Evolutionary conservation across 2,113 vertebrate genomes (phyloP), one percentile per base, ranked within the genome.

Genomic region (Astatoreochromis straeleni): DNA sequence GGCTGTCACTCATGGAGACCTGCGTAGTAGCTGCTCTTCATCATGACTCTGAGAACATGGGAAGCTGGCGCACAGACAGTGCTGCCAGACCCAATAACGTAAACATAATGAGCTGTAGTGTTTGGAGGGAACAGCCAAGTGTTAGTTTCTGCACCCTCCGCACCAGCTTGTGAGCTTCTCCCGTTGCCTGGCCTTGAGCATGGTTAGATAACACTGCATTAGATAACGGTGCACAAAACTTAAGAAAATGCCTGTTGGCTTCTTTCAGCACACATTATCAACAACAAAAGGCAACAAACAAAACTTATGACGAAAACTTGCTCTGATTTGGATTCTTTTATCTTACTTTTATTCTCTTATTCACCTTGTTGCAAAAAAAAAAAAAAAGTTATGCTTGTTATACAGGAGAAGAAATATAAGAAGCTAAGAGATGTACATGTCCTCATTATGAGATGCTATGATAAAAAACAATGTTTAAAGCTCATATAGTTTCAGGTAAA

Each of bases 201-300:
- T 5, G 86, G 82, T 95, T 92, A 91, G 90, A 90, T 94, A 94
- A 94, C 88, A 78, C 85, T 12, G 80, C 84, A 19, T 93, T 91
- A 94, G 92, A 94, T 91, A 94, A 91, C 89, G 11, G 53, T 16
- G 86, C 24, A 12, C 45, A 7, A 57, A 68, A 90, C 87, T 87
- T 57, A 65, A 85, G 79, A 85, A 94, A 85, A 88, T 29, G 91
- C 87, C 93, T 80, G 87, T 79, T 53, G 90, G 88, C 85, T 57
- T 85, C 83, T 87, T 87, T 94, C 92, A 87, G 81, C 84, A 60
- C 82, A 91, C 88, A 84, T 91, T 90, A 93, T 31, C 80, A n/a
- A 82, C 75, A 38, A 88, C 88, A 29, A 57, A 58, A 51, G 7
- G 54, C 68, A 42, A 84, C 82, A 88, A 86, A 86, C 75, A 16